A percentile compares a stretch with the other conserved stretches of the same genome.
Conservation (phyloP, 2,888 invertebrate species). For the Petrolisthes cinctipes region DNA sequence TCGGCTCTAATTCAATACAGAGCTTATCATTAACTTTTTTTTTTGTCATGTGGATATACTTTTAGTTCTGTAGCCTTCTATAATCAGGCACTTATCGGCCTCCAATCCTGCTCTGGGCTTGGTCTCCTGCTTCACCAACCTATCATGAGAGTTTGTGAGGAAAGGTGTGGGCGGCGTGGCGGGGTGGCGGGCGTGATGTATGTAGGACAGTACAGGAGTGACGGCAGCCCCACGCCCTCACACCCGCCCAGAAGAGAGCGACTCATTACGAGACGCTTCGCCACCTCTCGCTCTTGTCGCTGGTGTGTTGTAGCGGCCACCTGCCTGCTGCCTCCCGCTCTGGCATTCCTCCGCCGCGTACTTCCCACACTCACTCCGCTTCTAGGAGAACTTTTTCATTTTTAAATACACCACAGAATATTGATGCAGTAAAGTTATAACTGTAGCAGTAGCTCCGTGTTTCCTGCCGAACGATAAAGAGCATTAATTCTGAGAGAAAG, state of each 20-base stretch:
- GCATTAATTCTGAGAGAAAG: neutral
- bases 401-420: no score
- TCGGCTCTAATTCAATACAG: no score
- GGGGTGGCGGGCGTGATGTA: constrained; percentile 42
- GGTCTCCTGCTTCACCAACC: no score
- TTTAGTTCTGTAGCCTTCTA: neutral
- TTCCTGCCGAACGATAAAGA: no score
- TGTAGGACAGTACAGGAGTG: constrained; percentile 29
- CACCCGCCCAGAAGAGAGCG: constrained; percentile 32
- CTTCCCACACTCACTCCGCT: neutral
- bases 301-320: constrained; percentile 19
- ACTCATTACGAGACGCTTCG: constrained; percentile 30
- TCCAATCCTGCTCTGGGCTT: neutral
- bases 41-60: no score
- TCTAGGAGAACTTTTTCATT: neutral
- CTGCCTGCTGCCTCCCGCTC: constrained; percentile 1
- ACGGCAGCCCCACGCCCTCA: constrained; percentile 32
- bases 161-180: neutral
- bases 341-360: neutral
- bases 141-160: neutral
- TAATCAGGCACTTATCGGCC: neutral
- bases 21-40: no score
- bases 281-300: constrained; percentile 30
- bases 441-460: no score
- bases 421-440: no score